A percentile compares a stretch with the other conserved stretches of the same genome.
phyloP scores from a whole-genome alignment of 1,140 invertebrate genomes.

The Tetramorium parvispinum region DNA sequence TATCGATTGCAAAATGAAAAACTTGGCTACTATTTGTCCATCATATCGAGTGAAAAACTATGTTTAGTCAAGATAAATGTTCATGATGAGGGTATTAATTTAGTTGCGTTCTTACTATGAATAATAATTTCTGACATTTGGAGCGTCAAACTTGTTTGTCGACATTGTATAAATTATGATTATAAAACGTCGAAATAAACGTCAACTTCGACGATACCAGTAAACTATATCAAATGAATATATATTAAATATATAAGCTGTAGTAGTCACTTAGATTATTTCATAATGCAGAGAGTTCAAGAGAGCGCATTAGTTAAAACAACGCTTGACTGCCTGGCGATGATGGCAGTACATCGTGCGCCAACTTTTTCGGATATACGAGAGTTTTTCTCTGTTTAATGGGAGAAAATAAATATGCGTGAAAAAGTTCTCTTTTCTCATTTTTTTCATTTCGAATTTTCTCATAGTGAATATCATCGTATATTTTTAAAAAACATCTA shows the following conservation, averaged over 20 bases:
- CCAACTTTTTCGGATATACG: conserved; percentile 47
- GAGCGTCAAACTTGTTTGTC: background rate
- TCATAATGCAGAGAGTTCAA: background rate
- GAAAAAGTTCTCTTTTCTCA: conserved; percentile 15
- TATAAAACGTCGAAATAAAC: background rate
- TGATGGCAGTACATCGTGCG: conserved; percentile 36
- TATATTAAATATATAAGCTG: conserved; percentile 18
- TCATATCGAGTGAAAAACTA: conserved; percentile 23
- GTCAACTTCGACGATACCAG: background rate
- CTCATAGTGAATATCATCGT: background rate
- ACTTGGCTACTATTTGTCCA: background rate
- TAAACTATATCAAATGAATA: conserved; percentile 20
- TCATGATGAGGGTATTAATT: conserved; percentile 13
- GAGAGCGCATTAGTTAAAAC: conserved; percentile 47
- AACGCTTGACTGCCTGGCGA: conserved; percentile 35
- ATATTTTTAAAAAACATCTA: background rate
- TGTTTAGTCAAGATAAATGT: background rate
- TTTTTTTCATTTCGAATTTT: conserved; percentile 6
- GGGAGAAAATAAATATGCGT: conserved; percentile 46
- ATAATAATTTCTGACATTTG: conserved; percentile 27
- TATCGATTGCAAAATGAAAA: conserved; percentile 56
- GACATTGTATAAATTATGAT: background rate
- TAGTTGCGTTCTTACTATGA: background rate
- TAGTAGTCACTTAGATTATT: conserved; percentile 36
- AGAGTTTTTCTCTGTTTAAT: conserved; percentile 52